Conservation (phyloP, 64 coral and sea anemone genomes). For the Trachythela sp. region DNA sequence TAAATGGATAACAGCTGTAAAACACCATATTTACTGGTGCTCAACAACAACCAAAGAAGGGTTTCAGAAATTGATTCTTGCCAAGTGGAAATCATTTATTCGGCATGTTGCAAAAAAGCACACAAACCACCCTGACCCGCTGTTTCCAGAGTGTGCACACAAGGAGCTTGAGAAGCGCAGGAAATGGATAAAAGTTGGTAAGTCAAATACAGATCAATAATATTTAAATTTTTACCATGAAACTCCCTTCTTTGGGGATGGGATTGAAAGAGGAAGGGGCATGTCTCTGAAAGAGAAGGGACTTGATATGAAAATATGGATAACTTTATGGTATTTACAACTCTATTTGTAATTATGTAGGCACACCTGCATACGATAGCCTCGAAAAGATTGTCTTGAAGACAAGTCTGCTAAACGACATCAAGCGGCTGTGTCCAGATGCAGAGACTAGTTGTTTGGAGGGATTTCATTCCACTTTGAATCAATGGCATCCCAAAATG, state of each 20-base stretch:
- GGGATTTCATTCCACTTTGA: no score
- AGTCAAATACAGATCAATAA: no score
- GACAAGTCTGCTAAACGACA: no score
- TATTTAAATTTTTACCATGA: no score
- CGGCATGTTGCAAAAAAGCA: not conserved
- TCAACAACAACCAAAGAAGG: not conserved
- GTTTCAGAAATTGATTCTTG: not conserved
- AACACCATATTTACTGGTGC: conserved; percentile 1
- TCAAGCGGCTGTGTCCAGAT: no score
- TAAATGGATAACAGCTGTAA: not conserved
- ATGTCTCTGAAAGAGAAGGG: no score
- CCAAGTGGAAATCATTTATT: conserved; percentile 22
- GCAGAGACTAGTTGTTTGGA: no score
- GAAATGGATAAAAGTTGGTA: not conserved
- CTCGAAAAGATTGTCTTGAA: not conserved
- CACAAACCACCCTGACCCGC: not conserved
- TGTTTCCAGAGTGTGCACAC: not conserved
- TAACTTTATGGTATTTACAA: no score
- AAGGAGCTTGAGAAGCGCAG: not conserved
- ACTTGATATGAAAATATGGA: no score
- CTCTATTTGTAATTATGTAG: not conserved
- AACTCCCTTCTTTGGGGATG: no score
- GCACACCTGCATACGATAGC: not conserved
- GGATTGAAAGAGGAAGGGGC: no score
- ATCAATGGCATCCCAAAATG: no score